A percentile compares a stretch with the other conserved stretches of the same genome.
Conservation (phyloP, 1,140 invertebrate genomes). For the Lasioglossum baleicum region DNA sequence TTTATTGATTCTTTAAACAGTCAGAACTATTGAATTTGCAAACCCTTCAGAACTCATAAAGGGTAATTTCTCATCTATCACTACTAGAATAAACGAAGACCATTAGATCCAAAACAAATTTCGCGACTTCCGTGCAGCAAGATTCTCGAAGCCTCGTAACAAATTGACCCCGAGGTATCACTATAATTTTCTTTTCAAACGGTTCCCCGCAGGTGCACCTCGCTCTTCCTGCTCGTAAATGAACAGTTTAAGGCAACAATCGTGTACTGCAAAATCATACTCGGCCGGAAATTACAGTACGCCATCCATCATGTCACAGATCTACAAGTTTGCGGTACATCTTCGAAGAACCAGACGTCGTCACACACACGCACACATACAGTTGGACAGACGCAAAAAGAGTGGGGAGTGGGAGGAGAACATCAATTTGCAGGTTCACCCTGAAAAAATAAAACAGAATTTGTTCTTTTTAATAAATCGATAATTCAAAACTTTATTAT, state of each 20-base stretch:
- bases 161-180: no score
- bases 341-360: not conserved
- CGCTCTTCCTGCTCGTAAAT: constrained; percentile 8
- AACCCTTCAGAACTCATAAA: no score
- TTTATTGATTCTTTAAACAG: no score
- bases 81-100: no score
- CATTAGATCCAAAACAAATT: no score
- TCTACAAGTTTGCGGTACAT: constrained; percentile 17
- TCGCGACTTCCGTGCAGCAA: no score
- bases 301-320: not conserved
- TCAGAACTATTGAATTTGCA: no score
- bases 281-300: not conserved
- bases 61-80: no score
- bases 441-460: not conserved
- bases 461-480: not conserved
- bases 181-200: constrained; percentile 15
- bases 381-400: not conserved
- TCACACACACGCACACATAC: not conserved
- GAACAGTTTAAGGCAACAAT: not conserved
- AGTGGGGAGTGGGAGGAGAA: not conserved
- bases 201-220: not conserved
- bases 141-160: no score
- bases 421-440: not conserved
- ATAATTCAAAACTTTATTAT: constrained; percentile 29
- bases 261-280: constrained; percentile 3